Conservation (phyloP, 2,797 vertebrate species). For the Mormyrops attenuatus region DNA sequence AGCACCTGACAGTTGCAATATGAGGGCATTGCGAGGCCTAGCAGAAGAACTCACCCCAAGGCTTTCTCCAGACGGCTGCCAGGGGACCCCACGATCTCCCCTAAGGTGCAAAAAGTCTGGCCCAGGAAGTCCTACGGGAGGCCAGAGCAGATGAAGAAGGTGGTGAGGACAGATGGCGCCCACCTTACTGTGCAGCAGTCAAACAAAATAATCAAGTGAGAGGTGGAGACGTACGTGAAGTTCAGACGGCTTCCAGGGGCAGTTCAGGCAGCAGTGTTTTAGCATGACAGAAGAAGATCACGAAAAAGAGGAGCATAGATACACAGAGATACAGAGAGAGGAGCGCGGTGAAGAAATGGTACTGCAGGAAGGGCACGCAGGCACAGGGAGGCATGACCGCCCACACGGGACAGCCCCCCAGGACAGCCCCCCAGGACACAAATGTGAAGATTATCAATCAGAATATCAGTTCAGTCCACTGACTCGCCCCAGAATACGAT, state of each 20-base stretch:
- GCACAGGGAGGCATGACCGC: slow-evolving; percentile 6
- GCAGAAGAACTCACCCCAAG: slow-evolving; percentile 70
- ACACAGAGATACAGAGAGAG: slow-evolving; percentile 5
- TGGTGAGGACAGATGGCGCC: slow-evolving; percentile 44
- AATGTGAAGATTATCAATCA: slow-evolving; percentile 29
- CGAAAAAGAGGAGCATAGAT: slow-evolving; percentile 63
- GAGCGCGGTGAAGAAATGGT: slow-evolving; percentile 19
- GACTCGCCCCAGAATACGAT: slow-evolving; percentile 43
- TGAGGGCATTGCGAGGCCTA: not conserved
- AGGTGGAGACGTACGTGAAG: slow-evolving; percentile 72
- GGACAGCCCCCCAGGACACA: slow-evolving; percentile 14
- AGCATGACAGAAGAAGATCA: slow-evolving; percentile 71
- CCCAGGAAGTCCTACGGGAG: slow-evolving; percentile 83
- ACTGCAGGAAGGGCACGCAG: slow-evolving; percentile 8
- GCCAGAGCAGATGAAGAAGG: slow-evolving; percentile 19
- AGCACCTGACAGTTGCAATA: not conserved
- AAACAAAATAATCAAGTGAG: slow-evolving; percentile 53
- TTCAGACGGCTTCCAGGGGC: slow-evolving; percentile 67
- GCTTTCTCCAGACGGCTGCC: slow-evolving; percentile 89
- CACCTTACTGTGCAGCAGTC: slow-evolving; percentile 47
- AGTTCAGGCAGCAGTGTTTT: slow-evolving; percentile 64
- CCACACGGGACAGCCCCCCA: slow-evolving; percentile 23
- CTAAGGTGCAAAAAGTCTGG: slow-evolving; percentile 88
- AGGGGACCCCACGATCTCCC: slow-evolving; percentile 88
- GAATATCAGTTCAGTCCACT: slow-evolving; percentile 25